phyloP scores from a whole-genome alignment of 2,113 vertebrate genomes.

The Pituophis catenifer region DNA sequence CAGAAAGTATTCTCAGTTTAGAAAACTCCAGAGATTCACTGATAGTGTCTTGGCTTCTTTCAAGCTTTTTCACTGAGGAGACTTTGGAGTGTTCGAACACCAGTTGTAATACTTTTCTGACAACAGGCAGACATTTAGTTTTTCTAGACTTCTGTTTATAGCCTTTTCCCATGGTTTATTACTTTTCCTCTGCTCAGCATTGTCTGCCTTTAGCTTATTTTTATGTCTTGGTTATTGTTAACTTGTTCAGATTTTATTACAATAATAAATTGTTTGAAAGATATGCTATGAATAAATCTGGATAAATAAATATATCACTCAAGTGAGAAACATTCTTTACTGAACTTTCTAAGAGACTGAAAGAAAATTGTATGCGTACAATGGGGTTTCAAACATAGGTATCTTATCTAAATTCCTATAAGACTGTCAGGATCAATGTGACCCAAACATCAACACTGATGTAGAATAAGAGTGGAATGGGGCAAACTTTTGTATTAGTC shows the following conservation, averaged over 20 bases:
- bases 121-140: background rate
- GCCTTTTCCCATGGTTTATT: background rate
- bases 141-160: background rate
- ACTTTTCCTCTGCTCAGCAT: background rate
- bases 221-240: background rate
- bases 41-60: background rate
- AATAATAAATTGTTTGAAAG: background rate
- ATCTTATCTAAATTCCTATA: background rate
- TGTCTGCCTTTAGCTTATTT: background rate
- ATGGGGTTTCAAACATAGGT: background rate
- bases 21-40: background rate
- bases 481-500: slow-evolving; percentile 56
- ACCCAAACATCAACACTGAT: background rate
- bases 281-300: background rate
- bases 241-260: background rate
- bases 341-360: background rate
- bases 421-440: background rate
- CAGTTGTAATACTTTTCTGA: background rate
- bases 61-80: background rate
- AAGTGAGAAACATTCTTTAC: background rate
- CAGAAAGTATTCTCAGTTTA: background rate
- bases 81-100: background rate
- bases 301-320: background rate
- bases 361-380: background rate
- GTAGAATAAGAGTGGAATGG: slow-evolving; percentile 44